These are phyloP conservation scores for Keiferia lycopersicella DNA, from an alignment of 2,888 invertebrate genomes.

Conservation along the genomic window DNA sequence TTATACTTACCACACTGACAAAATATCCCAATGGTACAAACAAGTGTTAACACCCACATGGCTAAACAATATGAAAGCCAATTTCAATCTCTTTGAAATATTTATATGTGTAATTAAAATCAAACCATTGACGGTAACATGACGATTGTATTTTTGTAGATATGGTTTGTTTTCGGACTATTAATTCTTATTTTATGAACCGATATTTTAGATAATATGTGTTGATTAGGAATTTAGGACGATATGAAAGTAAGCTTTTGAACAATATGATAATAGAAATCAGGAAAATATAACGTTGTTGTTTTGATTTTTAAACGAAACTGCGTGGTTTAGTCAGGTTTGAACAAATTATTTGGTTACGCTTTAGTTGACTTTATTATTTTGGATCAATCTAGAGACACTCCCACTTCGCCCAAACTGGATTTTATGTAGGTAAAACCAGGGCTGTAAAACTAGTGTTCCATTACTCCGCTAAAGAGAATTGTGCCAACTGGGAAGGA, in stretches of 20 bases:
- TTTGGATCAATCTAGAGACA: no score
- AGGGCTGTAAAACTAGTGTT: neutral
- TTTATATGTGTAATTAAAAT: neutral
- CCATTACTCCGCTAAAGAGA: neutral
- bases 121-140: neutral
- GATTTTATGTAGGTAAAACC: neutral
- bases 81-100: neutral
- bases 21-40: neutral
- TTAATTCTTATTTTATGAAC: neutral
- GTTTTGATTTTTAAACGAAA: no score
- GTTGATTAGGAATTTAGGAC: no score
- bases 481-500: slow-evolving; percentile 3
- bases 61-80: neutral
- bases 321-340: no score
- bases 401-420: no score
- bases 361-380: no score
- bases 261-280: no score
- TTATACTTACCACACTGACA: neutral
- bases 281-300: no score
- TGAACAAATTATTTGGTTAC: no score
- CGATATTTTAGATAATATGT: neutral
- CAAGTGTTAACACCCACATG: slow-evolving; percentile 3
- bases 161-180: neutral
- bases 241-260: no score
- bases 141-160: neutral